Evolutionary conservation across 2,888 invertebrate species (phyloP), one percentile per base, ranked within the genome.

Genomic region (Scaptomyza cyrtandrae): DNA sequence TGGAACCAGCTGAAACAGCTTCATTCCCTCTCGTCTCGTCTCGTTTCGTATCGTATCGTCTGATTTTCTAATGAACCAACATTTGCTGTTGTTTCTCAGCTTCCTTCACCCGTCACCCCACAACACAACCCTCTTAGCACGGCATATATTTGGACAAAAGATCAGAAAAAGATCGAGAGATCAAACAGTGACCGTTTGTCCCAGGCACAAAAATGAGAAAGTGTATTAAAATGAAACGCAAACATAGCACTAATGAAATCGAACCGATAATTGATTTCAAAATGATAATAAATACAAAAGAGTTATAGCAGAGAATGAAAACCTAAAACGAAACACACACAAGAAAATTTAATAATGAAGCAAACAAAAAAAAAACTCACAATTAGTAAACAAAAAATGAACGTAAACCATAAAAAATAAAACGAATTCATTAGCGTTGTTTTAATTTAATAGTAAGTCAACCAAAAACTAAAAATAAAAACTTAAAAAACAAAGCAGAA

Each of bases 391-490:
- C 13, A 16, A 58, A 46, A 44, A 53, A 37, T 44, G 49, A 27
- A 31, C 24, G 49, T 35, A 44, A 56, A 64, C 67, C 27, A 49
- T 16, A 41, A 35, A 46, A 63, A 57, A 43, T 53, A 74, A 80
- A 76, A 75, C 69, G 77, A 83, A 85, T 84, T 84, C 81, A 86
- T 83, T 86, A 84, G 86, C 78, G 83, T 80, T 84, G 86, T 84
- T 84, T 84, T 84, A 84, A 84, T 86, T 86, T 86, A 81, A 75
- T 79, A 81, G 73, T 84, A 84, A 86, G 83, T 81, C 72, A 64
- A 41, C 9, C 33, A 33, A 16, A 16, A 39, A 80, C 39, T 56
- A 60, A 44, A 60, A 41, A 62, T 53, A 52, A 27, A 70, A 67
- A 39, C 19, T 3, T 2, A 54, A 65, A 44, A 53, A 70, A 74